A percentile compares a stretch with the other conserved stretches of the same genome.
Evolutionary conservation across 2,113 vertebrate species (phyloP).

Genomic region (Spilogale gracilis): DNA sequence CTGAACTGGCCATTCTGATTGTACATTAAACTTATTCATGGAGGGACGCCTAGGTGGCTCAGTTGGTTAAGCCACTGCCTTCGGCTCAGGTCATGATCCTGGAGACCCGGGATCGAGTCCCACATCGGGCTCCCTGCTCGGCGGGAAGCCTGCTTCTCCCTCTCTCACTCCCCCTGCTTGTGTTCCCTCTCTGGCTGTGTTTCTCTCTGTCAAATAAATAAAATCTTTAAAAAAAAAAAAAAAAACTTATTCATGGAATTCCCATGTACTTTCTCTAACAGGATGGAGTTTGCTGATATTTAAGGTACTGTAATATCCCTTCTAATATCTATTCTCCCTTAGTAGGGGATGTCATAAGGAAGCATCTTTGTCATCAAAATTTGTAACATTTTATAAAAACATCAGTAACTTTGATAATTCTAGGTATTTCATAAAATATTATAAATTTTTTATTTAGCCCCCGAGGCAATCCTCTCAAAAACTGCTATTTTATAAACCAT

Average conservation of each 20-base stretch:
- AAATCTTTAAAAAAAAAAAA: no score
- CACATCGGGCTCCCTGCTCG: no score
- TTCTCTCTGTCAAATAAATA: no score
- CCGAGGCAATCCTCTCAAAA: neutral
- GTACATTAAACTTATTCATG: neutral
- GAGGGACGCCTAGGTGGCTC: neutral
- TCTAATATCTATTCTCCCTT: neutral
- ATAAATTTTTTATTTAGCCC: neutral
- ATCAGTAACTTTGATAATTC: neutral
- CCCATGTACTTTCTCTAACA: neutral
- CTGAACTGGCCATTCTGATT: neutral
- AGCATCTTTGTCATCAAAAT: constrained; percentile 28
- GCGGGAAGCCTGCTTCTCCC: no score
- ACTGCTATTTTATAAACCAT: neutral
- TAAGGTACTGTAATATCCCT: neutral
- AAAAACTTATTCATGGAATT: neutral
- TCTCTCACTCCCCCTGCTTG: no score
- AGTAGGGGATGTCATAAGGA: neutral
- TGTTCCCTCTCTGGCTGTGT: no score
- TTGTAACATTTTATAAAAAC: neutral
- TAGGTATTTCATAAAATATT: neutral
- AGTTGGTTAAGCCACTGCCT: no score
- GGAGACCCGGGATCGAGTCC: no score
- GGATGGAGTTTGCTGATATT: neutral
- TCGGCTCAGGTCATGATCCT: no score